Evolutionary conservation across 2,113 vertebrate genomes (phyloP), one percentile per base, ranked within the genome.

Genomic region (Carollia perspicillata): DNA sequence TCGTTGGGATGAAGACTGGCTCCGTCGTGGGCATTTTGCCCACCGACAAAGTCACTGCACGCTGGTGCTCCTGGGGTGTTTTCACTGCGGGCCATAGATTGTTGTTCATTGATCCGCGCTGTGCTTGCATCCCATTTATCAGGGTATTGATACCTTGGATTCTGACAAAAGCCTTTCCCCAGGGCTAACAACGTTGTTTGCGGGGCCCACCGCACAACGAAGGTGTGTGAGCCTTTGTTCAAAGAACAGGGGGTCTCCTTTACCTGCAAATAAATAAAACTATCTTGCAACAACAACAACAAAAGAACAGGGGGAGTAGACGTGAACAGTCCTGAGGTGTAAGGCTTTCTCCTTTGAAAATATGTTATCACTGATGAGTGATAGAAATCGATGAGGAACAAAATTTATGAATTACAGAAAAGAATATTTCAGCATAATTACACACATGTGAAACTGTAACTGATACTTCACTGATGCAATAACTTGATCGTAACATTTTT

Each of bases 31-130:
- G 42, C 30, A 47, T 8, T 74, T 14, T 55, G 2, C 17, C 30
- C 35, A 1, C 17, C 6, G 20, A 7, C 26, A 40, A 58, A 47
- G 33, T 9, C 2, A 28, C 63, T 79, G 71, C 9, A 26, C 37
- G 6, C 11, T 35, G 26, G 16, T 63, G 58, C n/a, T 37, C 37
- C 72, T 26, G 47, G 35, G 35, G 35, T 6, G 3, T 35, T 44
- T 47, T 60, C 42, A 6, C 51, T 65, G 23, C 2, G 40, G 5
- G 3, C 13, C 3, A 0, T 11, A 12, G 30, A 2, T 16, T 5
- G 22, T 51, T 42, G 16, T 33, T 35, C 1, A 40, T 22, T 58
- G 5, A 26, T 51, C 7, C 42, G 22, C 28, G 3, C 8, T 12
- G 6, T n/a, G 16, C 65, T 55, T 69, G 17, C 18, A 35, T 80